A percentile compares a stretch with the other conserved stretches of the same genome.
These are phyloP conservation scores for Orius insidiosus DNA, from an alignment of 1,140 invertebrate species.

Conservation along the genomic window DNA sequence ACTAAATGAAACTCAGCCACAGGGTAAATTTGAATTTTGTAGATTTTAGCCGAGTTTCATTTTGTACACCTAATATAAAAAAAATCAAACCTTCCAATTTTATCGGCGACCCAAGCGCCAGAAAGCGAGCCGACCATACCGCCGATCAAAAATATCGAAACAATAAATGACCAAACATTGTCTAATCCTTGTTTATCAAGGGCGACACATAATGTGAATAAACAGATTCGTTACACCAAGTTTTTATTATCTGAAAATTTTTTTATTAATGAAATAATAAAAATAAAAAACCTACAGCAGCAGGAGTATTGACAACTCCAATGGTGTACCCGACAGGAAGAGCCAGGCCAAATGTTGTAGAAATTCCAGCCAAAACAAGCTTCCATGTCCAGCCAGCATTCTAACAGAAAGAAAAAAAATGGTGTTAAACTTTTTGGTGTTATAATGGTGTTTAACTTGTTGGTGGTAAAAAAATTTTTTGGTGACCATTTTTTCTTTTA, in stretches of 20 bases:
- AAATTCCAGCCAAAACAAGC: constrained; percentile 13
- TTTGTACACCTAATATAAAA: too few species aligned
- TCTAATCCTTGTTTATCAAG: constrained; percentile 34
- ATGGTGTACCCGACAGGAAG: constrained; percentile 78
- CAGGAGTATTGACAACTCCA: constrained; percentile 73
- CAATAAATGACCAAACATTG: constrained; percentile 58
- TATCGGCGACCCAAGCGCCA: constrained; percentile 49
- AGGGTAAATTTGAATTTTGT: too few species aligned
- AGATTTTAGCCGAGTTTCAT: too few species aligned
- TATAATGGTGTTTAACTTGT: too few species aligned
- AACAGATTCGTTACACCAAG: constrained; percentile 53
- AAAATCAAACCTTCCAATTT: constrained; percentile 42
- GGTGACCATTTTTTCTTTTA: too few species aligned
- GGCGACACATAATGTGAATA: constrained; percentile 31
- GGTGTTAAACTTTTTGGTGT: too few species aligned
- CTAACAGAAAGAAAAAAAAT: constrained; percentile 8
- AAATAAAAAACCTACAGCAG: constrained; percentile 38
- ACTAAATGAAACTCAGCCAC: too few species aligned
- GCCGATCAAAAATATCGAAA: constrained; percentile 62
- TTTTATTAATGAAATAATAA: too few species aligned
- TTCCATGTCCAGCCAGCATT: constrained; percentile 17
- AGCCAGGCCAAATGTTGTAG: constrained; percentile 58
- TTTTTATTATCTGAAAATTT: constrained; percentile 43
- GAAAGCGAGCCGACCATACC: constrained; percentile 53
- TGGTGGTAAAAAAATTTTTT: too few species aligned